Conservation (phyloP, 2,113 vertebrate genomes). For the Himantopus leucocephalus region DNA sequence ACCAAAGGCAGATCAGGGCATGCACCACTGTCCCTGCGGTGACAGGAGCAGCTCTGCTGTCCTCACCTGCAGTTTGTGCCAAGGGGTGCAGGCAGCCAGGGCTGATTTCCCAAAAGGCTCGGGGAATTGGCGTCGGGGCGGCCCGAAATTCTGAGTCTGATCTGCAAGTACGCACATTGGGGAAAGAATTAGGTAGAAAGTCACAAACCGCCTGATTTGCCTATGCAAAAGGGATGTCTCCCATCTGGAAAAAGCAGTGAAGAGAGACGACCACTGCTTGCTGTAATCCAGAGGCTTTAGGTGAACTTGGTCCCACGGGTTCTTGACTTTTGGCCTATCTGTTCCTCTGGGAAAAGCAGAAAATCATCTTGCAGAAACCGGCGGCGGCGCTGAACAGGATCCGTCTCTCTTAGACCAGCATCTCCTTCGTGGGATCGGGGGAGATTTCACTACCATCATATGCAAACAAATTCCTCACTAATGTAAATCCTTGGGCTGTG, state of each 20-base stretch:
- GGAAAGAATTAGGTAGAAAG: background rate
- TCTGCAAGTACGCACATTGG: background rate
- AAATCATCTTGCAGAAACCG: background rate
- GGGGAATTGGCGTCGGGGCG: background rate
- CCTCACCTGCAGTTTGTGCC: background rate
- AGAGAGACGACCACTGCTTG: background rate
- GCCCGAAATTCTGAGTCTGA: background rate
- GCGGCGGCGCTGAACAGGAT: background rate
- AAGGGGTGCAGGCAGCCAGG: background rate
- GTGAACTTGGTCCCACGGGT: background rate
- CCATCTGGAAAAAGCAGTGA: background rate
- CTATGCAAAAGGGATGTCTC: background rate
- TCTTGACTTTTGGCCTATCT: background rate
- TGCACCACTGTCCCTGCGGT: rapidly evolving
- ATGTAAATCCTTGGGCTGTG: background rate
- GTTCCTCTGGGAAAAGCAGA: background rate
- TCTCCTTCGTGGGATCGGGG: rapidly evolving
- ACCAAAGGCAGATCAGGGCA: background rate
- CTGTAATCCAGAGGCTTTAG: background rate
- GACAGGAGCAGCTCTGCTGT: background rate
- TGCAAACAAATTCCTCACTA: background rate
- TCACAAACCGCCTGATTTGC: background rate
- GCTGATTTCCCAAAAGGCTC: background rate
- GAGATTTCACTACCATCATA: background rate
- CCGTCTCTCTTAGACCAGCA: background rate